Percentiles rank a stretch among this genome's conserved stretches.
phyloP scores from a whole-genome alignment of 2,113 vertebrate genomes.

The Melanerpes aurifrons region DNA sequence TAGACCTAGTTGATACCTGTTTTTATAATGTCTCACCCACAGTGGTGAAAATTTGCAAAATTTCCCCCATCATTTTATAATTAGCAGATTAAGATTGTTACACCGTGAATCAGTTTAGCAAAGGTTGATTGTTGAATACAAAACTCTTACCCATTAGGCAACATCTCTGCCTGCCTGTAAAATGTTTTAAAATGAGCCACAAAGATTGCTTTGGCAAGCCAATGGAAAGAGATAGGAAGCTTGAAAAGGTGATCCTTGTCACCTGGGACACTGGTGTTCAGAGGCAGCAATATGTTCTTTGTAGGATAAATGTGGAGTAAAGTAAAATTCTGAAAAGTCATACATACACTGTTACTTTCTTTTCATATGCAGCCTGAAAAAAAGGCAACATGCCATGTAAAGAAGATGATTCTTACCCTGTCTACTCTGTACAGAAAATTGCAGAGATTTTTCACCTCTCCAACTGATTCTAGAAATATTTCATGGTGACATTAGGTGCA shows the following conservation, averaged over 20 bases:
- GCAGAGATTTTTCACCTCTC: background rate
- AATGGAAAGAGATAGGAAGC: background rate
- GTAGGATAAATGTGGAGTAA: accelerated
- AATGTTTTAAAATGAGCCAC: background rate
- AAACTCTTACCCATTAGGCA: background rate
- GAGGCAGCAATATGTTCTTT: background rate
- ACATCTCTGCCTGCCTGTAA: background rate
- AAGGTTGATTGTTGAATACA: background rate
- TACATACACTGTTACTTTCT: background rate
- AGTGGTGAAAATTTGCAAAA: background rate
- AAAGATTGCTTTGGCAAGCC: background rate
- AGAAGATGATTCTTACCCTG: background rate
- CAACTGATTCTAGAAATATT: background rate
- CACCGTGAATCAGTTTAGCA: background rate
- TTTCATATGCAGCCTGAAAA: background rate
- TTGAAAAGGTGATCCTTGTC: background rate
- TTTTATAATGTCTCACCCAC: background rate
- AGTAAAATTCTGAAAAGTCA: background rate
- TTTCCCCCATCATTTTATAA: background rate
- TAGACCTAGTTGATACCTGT: background rate
- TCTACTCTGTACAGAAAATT: background rate
- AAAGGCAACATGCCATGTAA: background rate
- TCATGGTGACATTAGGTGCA: background rate
- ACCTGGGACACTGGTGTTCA: background rate
- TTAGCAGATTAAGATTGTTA: background rate